Evolutionary conservation across 2,888 invertebrate genomes (phyloP), one percentile per base, ranked within the genome.

Genomic region (Molanna angustata): DNA sequence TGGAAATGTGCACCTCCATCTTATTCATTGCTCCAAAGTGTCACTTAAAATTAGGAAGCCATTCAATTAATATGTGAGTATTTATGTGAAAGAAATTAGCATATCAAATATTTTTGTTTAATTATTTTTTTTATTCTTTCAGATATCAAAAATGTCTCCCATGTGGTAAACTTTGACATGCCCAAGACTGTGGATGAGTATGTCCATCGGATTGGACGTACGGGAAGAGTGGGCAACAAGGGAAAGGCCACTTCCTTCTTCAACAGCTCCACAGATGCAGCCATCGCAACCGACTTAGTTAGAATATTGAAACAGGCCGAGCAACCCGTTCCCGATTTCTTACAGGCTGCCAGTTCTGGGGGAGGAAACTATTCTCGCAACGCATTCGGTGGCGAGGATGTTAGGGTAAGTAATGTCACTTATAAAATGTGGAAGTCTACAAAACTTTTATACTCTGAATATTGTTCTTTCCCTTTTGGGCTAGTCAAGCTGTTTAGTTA

Each of bases 131-230:
- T 9, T 39, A 17, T 32, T 33, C 11, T 55, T 54, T 18, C 67
- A 85, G 93, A 96, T 67, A 94, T 96, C 21, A 85, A 86, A 60
- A 87, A 88, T 49, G 88, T 94, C 0, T 82, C 85, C 2, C 92
- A 94, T 62, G 95, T 97, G 0, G 84, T 96, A 13, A 97, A 97
- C 69, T 95, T 84, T 64, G 96, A 97, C 67, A 77, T 97, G 64
- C 96, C 96, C 0, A 84, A 86, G 53, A 83, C 83, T 57, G 89
- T 95, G 59, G 95, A 95, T 61, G 95, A 95, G 62, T 97, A 96
- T 63, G 94, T 96, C 1, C 97, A 97, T 70, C 79, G 96, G 52
- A 94, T 97, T 61, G 97, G 97, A 0, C 80, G 97, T 60, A 97
- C 97, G 3, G 97, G 96, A 0, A 83, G 97, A 59, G 92, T 97